Conservation (phyloP, 2,113 vertebrate species). For the Oreochromis spilurus region DNA sequence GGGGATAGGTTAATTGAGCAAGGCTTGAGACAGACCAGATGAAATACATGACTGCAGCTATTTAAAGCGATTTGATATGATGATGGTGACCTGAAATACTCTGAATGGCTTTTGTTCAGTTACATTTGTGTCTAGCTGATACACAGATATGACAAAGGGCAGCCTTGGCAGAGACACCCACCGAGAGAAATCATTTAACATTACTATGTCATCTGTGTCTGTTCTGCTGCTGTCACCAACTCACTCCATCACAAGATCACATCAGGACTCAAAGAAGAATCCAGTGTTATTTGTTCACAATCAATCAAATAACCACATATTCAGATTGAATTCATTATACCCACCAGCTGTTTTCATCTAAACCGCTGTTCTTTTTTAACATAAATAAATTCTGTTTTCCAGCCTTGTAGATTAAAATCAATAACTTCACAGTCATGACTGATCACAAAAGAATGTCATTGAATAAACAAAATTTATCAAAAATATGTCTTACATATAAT, state of each 20-base stretch:
- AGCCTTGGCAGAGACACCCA: neutral
- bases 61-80: neutral
- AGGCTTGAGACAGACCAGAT: neutral
- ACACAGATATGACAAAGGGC: neutral
- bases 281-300: neutral
- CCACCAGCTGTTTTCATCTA: neutral
- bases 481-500: neutral
- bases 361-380: neutral
- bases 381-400: neutral
- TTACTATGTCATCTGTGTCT: neutral
- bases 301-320: neutral
- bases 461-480: neutral
- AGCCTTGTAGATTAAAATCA: neutral
- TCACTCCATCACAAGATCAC: neutral
- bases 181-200: neutral
- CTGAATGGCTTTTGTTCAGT: neutral
- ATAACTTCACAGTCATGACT: neutral
- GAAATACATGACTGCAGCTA: neutral
- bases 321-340: rapidly evolving
- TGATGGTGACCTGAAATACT: neutral
- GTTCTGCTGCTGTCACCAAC: neutral
- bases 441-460: neutral
- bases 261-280: neutral
- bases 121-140: neutral
- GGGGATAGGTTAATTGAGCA: no score